Base-by-base conservation (phyloP, 1,140 invertebrate genomes). In the Meloidogyne floridensis region DNA sequence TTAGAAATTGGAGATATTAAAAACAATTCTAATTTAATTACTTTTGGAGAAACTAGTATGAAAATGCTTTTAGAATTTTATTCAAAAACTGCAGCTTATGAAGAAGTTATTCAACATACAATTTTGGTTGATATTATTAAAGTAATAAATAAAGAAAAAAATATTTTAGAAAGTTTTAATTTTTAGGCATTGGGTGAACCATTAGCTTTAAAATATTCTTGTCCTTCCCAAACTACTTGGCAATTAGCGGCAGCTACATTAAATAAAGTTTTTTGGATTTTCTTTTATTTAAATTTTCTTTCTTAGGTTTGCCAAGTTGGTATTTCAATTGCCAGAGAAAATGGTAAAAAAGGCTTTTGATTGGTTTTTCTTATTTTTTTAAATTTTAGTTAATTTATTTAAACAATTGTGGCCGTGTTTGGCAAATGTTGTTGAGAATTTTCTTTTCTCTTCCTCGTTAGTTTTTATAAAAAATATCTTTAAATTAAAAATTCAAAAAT, bases 401-500 rank as follows among this genome's bases (percentile, higher is more conserved):
- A 83, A 90, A 11, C 85, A 83, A 51, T 91, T 93, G 88, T 98
- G 96, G 96, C 92, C 93, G 54, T 93, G 94, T 85, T 91, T 98
- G 71, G 95, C 94, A 0, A 92, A 93, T 77, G 94, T 95, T 0
- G 91, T 98, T 13, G 95, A 98, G 87, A 94, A 95, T 72, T 98
- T 97, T 90, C 92, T 94, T 93, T 86, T 94, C 94, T 86, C 92
- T 93, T 53, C 95, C 95, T 89, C 83, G 82, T 83, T 74, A 15
- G 20, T 71, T 20, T 65, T 71, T 18, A 32, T 32, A 32, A 32
- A 32, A 20, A 32, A 32, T 32, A 32, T 32, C 32, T 32, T 32
- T 32, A 32, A 32, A 32, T 32, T 32, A 32, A 32, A 32, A 32
- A 32, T 32, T 32, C 32, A 32, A 32, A 32, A 32, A 32, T 32